phyloP scores from a whole-genome alignment of 1,140 invertebrate genomes.

The Fopius arisanus region DNA sequence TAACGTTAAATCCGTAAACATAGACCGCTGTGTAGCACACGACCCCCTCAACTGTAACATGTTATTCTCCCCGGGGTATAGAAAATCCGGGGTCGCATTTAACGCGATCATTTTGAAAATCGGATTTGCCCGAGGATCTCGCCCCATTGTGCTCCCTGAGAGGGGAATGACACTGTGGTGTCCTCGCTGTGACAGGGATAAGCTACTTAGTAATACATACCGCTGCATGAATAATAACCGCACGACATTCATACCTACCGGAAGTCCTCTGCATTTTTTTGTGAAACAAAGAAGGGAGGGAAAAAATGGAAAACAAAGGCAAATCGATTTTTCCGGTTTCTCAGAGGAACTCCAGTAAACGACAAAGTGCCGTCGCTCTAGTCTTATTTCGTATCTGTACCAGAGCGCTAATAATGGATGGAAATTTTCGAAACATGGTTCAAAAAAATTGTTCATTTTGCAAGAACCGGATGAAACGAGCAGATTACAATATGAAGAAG shows the following conservation, averaged over 20 bases:
- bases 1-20: conserved; percentile 5
- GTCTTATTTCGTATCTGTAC: no score
- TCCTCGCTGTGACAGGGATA: conserved; percentile 24
- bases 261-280: background rate
- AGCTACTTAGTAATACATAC: conserved; percentile 51
- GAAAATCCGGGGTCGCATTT: conserved; percentile 46
- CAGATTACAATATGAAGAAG: no score
- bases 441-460: no score
- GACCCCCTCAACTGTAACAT: conserved; percentile 11
- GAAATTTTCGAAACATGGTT: background rate
- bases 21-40: conserved; percentile 14
- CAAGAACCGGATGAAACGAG: no score
- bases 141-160: conserved; percentile 43
- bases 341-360: no score
- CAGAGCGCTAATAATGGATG: no score
- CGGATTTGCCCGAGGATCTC: conserved; percentile 44
- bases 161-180: conserved; percentile 46
- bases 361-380: no score
- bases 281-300: background rate
- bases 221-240: conserved; percentile 27
- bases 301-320: background rate
- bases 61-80: conserved; percentile 8
- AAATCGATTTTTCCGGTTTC: background rate
- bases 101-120: conserved; percentile 57
- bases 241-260: background rate